Conservation (phyloP, 1,140 invertebrate genomes). For the Gryon sp. region DNA sequence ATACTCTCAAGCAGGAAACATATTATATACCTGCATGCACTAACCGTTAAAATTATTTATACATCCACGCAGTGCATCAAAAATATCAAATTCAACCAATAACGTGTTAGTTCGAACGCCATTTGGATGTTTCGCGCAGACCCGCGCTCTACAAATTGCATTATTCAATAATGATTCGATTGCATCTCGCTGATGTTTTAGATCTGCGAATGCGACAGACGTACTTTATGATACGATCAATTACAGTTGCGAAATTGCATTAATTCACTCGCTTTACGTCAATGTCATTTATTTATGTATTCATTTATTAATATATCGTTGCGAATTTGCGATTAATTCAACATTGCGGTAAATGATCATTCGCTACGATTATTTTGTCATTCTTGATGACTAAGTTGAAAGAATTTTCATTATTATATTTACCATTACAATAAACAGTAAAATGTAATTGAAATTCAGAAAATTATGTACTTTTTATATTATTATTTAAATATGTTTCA, state of each 20-base stretch:
- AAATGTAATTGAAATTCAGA: too few species aligned
- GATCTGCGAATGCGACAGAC: constrained; percentile 8
- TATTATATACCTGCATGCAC: constrained; percentile 7
- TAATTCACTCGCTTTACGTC: constrained; percentile 5
- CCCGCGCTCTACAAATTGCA: constrained; percentile 8
- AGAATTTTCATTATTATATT: too few species aligned
- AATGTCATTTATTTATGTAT: not conserved
- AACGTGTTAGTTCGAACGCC: constrained; percentile 6
- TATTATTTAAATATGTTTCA: too few species aligned
- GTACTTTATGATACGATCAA: constrained; percentile 20
- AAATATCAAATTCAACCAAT: constrained; percentile 14
- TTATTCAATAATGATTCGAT: constrained; percentile 11
- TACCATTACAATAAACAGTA: too few species aligned
- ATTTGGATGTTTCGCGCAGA: not conserved
- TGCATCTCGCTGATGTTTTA: constrained; percentile 9
- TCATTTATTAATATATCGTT: not conserved
- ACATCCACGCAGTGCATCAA: constrained; percentile 4
- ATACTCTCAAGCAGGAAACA: not conserved
- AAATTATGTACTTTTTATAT: too few species aligned
- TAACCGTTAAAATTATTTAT: constrained; percentile 23
- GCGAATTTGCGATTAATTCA: too few species aligned
- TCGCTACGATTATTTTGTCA: too few species aligned
- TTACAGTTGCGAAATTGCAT: constrained; percentile 13
- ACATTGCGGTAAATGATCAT: too few species aligned
- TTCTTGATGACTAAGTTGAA: too few species aligned